phyloP scores from a whole-genome alignment of 1,140 invertebrate species.

The Halesus radiatus region DNA sequence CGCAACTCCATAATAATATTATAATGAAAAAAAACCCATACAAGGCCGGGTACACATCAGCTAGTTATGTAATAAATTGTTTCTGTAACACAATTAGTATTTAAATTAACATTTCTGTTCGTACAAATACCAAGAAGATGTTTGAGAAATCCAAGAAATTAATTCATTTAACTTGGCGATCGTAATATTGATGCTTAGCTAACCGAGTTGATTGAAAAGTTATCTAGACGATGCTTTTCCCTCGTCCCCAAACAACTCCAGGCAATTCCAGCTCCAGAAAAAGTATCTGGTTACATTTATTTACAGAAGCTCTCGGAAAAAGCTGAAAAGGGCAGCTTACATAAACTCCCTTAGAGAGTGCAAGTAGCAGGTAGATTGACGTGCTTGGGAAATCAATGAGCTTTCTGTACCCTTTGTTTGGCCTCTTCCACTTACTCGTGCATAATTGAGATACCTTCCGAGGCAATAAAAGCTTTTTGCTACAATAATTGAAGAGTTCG shows the following conservation, averaged over 20 bases:
- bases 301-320: constrained; percentile 3
- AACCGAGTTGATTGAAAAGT: constrained; percentile 16
- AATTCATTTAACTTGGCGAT: no score
- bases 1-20: no score
- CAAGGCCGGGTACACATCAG: no score
- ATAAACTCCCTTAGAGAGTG: constrained; percentile 19
- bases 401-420: constrained; percentile 6
- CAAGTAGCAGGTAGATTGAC: constrained; percentile 38
- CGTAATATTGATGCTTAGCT: no score
- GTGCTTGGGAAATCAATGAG: constrained; percentile 44
- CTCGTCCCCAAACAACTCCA: background rate
- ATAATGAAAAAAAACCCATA: no score
- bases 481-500: background rate
- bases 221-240: background rate
- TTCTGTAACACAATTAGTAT: no score
- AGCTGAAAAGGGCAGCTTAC: constrained; percentile 12
- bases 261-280: background rate
- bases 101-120: no score
- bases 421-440: constrained; percentile 33
- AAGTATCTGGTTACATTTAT: constrained; percentile 20
- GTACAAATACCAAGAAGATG: no score
- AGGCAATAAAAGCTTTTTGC: constrained; percentile 3
- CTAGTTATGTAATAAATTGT: no score
- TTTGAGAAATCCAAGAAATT: no score
- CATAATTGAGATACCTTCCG: constrained; percentile 36